Evolutionary conservation across 2,797 vertebrate species (phyloP), one percentile per base, ranked within the genome.

Genomic region (Cuniculus paca): DNA sequence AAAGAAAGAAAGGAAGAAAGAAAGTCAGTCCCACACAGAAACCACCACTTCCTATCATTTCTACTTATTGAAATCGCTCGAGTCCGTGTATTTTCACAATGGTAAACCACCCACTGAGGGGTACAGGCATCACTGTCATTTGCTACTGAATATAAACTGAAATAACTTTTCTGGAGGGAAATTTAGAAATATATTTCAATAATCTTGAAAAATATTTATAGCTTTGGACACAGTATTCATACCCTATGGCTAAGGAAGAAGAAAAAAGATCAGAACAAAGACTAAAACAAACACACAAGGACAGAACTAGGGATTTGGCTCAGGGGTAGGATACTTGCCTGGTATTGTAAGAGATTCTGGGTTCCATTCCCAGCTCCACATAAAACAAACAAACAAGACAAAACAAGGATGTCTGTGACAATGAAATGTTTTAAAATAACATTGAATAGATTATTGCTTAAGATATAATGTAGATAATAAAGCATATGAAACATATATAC

Each of bases 151-250:
- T 79, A 13, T 68, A 78, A 81, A 82, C 31, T 74, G 42, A 39
- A 84, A 87, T 9, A 22, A 50, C 50, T 92, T 97, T 94, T 68
- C 63, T 68, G n/a, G 63, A 90, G 58, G 58, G 13, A 88, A 91
- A 82, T 70, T 95, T 90, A 34, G 39, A 87, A 87, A 84, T 45
- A 42, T 22, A n/a, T 85, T 91, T 94, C 61, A 77, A 70, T 77
- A 77, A 83, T 84, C 65, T 87, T 87, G 54, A 82, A 78, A 93
- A 81, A 20, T 48, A 60, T 31, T 80, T 88, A 63, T 45, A 34
- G 2, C 45, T 85, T 96, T 92, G 28, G 24, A 65, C n/a, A 56
- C 4, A 54, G n/a, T 6, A 54, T 42, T 54, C 54, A 14, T 6
- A 77, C n/a, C 45, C 31, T 58, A 31, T 28, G 11, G 81, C 39